These are phyloP conservation scores for Abscondita cerata DNA, from an alignment of 2,888 invertebrate genomes.

Conservation along the genomic window DNA sequence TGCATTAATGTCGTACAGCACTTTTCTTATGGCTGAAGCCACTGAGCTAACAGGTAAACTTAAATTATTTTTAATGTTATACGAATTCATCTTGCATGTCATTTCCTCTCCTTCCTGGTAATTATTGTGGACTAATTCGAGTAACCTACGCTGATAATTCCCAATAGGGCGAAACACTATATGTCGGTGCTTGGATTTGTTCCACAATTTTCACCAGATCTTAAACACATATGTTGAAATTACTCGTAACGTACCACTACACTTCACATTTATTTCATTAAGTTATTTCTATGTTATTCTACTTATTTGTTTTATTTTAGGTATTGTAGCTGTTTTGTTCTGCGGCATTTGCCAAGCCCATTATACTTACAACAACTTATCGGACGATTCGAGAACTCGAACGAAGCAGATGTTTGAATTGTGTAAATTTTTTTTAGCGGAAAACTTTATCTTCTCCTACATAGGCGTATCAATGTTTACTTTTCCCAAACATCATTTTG, in stretches of 20 bases:
- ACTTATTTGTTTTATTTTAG: constrained; percentile 61
- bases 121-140: too few relatives aligned
- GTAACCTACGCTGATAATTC: too few relatives aligned
- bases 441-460: constrained; percentile 98
- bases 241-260: too few relatives aligned
- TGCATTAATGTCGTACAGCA: constrained; percentile 97
- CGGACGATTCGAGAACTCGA: constrained; percentile 82
- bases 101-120: too few relatives aligned
- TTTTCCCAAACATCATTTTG: constrained; percentile 93
- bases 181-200: too few relatives aligned
- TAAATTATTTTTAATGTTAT: neutral
- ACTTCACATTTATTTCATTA: too few relatives aligned
- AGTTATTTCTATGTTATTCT: too few relatives aligned
- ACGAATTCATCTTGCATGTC: neutral
- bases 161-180: too few relatives aligned
- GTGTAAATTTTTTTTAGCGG: constrained; percentile 92
- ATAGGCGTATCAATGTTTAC: constrained; percentile 99
- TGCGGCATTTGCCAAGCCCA: constrained; percentile 99
- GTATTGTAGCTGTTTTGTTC: constrained; percentile 96
- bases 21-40: constrained; percentile 96
- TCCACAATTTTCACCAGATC: too few relatives aligned
- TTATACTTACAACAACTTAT: constrained; percentile 97
- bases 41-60: constrained; percentile 88
- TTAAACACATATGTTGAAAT: too few relatives aligned
- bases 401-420: constrained; percentile 94